Conservation (phyloP, 2,113 vertebrate species). For the Gorsachius goisagi region DNA sequence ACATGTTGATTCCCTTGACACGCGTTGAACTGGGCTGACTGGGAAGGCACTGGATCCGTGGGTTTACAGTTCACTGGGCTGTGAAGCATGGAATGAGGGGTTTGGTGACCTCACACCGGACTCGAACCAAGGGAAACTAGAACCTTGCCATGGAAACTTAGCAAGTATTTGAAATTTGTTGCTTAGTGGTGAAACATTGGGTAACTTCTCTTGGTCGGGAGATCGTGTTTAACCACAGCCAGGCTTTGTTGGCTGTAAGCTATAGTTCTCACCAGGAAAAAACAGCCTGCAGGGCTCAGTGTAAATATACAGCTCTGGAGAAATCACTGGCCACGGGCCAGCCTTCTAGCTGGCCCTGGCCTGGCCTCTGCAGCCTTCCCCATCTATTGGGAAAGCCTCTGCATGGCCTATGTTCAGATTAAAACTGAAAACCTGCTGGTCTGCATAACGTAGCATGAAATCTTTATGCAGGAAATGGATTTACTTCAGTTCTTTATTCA, state of each 20-base stretch:
- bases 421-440: not conserved
- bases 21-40: not conserved
- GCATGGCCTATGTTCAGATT: not conserved
- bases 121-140: rapidly evolving
- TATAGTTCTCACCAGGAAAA: not conserved
- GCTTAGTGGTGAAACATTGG: not conserved
- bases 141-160: not conserved
- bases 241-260: not conserved
- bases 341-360: not conserved
- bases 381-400: not conserved
- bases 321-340: not conserved
- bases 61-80: rapidly evolving
- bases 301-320: not conserved
- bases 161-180: not conserved
- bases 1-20: rapidly evolving
- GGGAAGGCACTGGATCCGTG: rapidly evolving
- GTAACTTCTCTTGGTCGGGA: not conserved
- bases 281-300: not conserved
- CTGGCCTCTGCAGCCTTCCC: not conserved
- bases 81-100: not conserved
- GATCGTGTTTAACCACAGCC: not conserved
- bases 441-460: not conserved
- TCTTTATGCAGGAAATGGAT: not conserved
- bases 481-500: slow-evolving; percentile 14
- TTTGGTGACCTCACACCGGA: not conserved